phyloP scores from a whole-genome alignment of 2,888 invertebrate genomes.

The Melanchra persicariae region DNA sequence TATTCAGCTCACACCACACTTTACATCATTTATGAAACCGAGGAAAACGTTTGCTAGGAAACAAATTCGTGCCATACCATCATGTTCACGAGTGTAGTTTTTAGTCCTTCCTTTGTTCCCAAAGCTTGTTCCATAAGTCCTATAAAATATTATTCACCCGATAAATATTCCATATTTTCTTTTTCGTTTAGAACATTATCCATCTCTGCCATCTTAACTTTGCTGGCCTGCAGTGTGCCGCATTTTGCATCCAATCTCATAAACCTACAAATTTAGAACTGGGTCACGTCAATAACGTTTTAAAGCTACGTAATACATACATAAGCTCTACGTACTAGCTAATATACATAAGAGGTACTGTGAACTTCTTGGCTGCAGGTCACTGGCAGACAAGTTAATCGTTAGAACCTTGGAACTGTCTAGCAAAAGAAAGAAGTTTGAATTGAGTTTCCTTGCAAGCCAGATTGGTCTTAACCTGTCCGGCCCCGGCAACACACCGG shows the following conservation, averaged over 20 bases:
- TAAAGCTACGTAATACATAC: constrained; percentile 36
- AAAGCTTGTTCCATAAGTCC: neutral
- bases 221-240: constrained; percentile 47
- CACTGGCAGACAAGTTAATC: no score
- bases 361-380: no score
- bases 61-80: neutral
- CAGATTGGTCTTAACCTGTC: no score
- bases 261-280: constrained; percentile 46
- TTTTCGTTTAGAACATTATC: constrained; percentile 1
- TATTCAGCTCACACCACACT: neutral
- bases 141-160: neutral
- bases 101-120: neutral
- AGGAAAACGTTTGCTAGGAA: no score
- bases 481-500: no score
- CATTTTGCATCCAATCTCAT: constrained; percentile 48
- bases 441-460: no score
- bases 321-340: neutral
- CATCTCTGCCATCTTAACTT: constrained; percentile 37
- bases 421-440: no score
- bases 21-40: neutral
- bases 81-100: neutral
- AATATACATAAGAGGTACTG: neutral
- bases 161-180: neutral
- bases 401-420: no score
- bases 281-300: constrained; percentile 52